Conservation (phyloP, 2,113 vertebrate genomes). For the Bombycilla garrulus region DNA sequence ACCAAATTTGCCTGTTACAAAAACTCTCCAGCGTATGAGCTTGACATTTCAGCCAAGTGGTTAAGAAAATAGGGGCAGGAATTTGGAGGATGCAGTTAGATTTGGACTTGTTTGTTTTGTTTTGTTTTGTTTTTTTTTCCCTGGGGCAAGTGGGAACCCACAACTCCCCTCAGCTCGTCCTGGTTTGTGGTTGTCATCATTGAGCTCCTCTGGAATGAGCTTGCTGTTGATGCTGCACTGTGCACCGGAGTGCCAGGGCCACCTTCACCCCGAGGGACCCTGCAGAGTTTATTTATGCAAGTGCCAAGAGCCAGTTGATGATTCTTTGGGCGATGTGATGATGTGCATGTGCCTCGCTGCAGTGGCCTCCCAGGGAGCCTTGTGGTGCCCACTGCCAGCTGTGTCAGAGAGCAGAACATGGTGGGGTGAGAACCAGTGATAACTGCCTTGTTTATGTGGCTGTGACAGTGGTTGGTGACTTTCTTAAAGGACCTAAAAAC, state of each 20-base stretch:
- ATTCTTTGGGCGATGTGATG: neutral
- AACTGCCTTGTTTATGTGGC: accelerated
- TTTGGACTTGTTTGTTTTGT: neutral
- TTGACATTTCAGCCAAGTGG: neutral
- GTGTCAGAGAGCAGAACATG: accelerated
- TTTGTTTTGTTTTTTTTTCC: neutral
- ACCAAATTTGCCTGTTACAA: neutral
- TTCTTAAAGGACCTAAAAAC: neutral
- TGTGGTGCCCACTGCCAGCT: accelerated
- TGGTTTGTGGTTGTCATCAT: neutral
- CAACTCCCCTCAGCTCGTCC: neutral
- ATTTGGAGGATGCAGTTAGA: neutral
- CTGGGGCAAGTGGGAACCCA: neutral
- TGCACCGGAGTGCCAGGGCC: neutral
- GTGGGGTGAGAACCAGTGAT: neutral
- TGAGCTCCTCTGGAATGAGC: neutral
- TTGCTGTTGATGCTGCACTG: neutral
- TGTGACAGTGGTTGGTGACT: neutral
- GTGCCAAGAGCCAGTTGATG: neutral
- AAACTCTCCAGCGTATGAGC: accelerated
- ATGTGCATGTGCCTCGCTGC: neutral
- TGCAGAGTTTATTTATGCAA: neutral
- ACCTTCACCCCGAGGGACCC: neutral
- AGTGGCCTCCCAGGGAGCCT: accelerated
- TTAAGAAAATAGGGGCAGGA: neutral